A percentile compares a stretch with the other conserved stretches of the same genome.
Conservation (phyloP, 2,113 vertebrate species). For the Caranx ignobilis region DNA sequence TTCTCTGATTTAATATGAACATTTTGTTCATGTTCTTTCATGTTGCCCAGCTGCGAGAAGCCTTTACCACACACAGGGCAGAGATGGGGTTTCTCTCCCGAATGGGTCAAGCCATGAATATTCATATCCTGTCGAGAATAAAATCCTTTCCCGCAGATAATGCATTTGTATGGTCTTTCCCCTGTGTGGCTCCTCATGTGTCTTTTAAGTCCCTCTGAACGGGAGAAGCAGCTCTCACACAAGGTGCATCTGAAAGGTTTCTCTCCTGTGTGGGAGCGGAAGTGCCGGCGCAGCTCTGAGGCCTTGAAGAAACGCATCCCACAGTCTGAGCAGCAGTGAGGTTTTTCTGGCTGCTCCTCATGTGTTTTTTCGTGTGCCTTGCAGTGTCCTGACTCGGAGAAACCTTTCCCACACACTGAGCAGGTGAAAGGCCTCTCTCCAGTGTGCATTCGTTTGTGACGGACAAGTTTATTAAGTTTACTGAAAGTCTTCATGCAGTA, state of each 20-base stretch:
- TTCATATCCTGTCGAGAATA: constrained; percentile 74
- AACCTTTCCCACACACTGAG: constrained; percentile 71
- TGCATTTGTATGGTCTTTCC: constrained; percentile 69
- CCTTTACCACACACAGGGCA: constrained; percentile 79
- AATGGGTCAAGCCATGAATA: constrained; percentile 61
- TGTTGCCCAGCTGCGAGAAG: constrained; percentile 80
- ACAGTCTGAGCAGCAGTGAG: constrained; percentile 61
- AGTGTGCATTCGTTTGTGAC: constrained; percentile 76
- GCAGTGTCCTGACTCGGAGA: constrained; percentile 74
- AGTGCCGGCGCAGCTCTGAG: constrained; percentile 63
- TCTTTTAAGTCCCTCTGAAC: constrained; percentile 75
- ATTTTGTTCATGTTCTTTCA: constrained; percentile 77
- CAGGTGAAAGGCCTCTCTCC: constrained; percentile 79
- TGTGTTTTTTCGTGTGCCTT: constrained; percentile 75
- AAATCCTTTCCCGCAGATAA: constrained; percentile 71
- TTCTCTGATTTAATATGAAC: constrained; percentile 73
- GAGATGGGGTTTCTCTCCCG: constrained; percentile 75
- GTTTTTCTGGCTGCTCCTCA: constrained; percentile 74
- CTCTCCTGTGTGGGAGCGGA: constrained; percentile 74
- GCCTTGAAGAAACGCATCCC: constrained; percentile 76
- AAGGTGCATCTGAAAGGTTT: constrained; percentile 73
- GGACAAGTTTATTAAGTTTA: constrained; percentile 70
- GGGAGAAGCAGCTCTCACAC: constrained; percentile 75
- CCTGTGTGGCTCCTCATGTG: constrained; percentile 78
- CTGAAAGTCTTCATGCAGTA: constrained; percentile 72